phyloP scores from a whole-genome alignment of 1,140 invertebrate species.

The Hylaeus volcanicus region DNA sequence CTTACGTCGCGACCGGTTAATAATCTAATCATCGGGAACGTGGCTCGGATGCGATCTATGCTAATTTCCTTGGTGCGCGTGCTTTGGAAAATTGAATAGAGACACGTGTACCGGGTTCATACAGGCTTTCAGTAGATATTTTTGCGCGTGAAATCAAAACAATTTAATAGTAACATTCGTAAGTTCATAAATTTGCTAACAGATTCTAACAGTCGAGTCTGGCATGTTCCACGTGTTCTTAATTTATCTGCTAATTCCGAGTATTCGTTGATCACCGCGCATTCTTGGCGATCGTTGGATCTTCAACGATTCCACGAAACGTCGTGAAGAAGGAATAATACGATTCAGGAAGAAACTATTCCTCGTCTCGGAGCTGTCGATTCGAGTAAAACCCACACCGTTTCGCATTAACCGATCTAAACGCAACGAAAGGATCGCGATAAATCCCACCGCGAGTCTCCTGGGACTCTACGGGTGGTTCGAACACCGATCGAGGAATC shows the following conservation, averaged over 20 bases:
- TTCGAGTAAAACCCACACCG: slow-evolving; percentile 11
- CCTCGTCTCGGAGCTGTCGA: background rate
- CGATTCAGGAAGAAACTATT: background rate
- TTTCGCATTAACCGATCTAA: slow-evolving; percentile 31
- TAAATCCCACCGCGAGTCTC: slow-evolving; percentile 37
- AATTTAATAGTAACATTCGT: no score
- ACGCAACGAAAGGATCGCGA: slow-evolving; percentile 21
- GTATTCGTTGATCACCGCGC: no score
- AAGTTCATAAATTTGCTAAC: no score
- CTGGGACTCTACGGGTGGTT: slow-evolving; percentile 26
- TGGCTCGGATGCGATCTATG: background rate
- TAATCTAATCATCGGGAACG: background rate
- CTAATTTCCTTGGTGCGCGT: background rate
- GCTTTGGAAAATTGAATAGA: no score
- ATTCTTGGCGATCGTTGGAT: no score
- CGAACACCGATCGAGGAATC: slow-evolving; percentile 37
- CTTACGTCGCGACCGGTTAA: background rate
- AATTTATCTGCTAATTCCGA: no score
- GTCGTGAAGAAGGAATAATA: background rate
- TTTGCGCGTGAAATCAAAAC: no score
- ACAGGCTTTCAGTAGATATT: no score
- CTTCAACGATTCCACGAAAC: background rate
- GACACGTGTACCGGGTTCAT: no score
- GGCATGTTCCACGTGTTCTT: no score
- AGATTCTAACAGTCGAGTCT: no score